Percentiles rank a stretch among this genome's conserved stretches.
phyloP scores from a whole-genome alignment of 53 echinoderm and acorn worm genomes.

The Stichopus horrens region DNA sequence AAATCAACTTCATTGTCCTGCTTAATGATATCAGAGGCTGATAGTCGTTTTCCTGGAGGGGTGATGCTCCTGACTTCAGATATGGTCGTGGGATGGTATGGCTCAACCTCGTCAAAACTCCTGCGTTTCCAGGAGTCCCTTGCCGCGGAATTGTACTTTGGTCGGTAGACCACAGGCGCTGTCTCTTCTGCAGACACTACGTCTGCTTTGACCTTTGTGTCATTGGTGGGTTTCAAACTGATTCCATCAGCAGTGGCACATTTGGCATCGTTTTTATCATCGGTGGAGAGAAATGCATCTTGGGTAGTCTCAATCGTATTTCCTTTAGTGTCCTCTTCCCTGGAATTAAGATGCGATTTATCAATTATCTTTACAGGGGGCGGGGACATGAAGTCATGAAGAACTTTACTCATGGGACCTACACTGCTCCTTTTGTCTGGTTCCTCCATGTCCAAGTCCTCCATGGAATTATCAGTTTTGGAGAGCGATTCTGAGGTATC shows the following conservation, averaged over 20 bases:
- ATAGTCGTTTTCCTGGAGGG: constrained; percentile 36
- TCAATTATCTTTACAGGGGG: neutral
- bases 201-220: neutral
- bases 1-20: constrained; percentile 29
- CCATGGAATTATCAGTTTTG: constrained; percentile 49
- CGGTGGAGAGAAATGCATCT: neutral
- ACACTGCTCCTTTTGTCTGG: constrained; percentile 2
- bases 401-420: constrained; percentile 35
- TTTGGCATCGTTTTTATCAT: neutral
- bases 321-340: neutral
- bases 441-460: constrained; percentile 43
- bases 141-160: constrained; percentile 4
- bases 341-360: neutral
- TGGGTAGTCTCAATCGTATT: constrained; percentile 1
- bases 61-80: constrained; percentile 20
- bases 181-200: neutral
- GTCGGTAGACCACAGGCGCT: constrained; percentile 36
- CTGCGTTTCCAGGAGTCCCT: constrained; percentile 37
- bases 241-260: constrained; percentile 32
- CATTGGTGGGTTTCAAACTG: constrained; percentile 24
- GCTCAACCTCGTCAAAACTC: constrained; percentile 36
- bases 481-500: constrained; percentile 43
- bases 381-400: constrained; percentile 34
- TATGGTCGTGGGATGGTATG: neutral
- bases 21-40: constrained; percentile 36